These are phyloP conservation scores for Dicaeum eximium DNA, from an alignment of 2,113 vertebrate species.

Conservation along the genomic window DNA sequence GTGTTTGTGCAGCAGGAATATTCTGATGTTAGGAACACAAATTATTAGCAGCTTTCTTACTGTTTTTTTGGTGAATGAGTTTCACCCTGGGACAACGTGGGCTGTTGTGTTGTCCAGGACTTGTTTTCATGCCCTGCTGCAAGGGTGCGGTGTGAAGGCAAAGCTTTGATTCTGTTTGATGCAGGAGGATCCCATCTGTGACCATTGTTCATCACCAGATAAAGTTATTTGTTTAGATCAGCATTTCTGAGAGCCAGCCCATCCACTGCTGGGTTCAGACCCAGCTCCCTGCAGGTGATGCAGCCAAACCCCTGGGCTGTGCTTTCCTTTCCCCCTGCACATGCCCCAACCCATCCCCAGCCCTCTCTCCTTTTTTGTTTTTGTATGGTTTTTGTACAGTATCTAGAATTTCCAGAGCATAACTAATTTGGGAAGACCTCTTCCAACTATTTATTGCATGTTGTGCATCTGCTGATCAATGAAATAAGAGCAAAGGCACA, in stretches of 20 bases:
- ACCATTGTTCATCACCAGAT: not conserved
- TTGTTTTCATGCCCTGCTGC: not conserved
- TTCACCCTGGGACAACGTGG: not conserved
- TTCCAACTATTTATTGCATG: not conserved
- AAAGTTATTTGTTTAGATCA: not conserved
- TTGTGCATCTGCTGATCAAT: not conserved
- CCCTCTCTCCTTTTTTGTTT: too few species aligned
- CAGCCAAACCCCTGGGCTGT: not conserved
- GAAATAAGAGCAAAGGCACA: not conserved
- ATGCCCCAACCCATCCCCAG: not conserved
- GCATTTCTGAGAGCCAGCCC: not conserved
- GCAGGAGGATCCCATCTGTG: not conserved
- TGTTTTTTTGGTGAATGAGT: fast-evolving
- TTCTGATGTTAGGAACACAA: not conserved
- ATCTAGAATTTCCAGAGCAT: not conserved
- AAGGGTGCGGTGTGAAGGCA: fast-evolving
- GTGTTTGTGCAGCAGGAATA: not conserved
- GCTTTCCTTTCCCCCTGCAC: not conserved
- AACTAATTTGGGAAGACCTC: not conserved
- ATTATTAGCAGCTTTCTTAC: not conserved
- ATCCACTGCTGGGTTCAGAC: not conserved
- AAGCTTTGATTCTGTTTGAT: not conserved
- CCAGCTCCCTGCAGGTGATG: not conserved
- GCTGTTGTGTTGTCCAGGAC: not conserved
- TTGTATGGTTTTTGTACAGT: not conserved